Conservation (phyloP, 1,140 invertebrate species). For the Drosophila biarmipes region DNA sequence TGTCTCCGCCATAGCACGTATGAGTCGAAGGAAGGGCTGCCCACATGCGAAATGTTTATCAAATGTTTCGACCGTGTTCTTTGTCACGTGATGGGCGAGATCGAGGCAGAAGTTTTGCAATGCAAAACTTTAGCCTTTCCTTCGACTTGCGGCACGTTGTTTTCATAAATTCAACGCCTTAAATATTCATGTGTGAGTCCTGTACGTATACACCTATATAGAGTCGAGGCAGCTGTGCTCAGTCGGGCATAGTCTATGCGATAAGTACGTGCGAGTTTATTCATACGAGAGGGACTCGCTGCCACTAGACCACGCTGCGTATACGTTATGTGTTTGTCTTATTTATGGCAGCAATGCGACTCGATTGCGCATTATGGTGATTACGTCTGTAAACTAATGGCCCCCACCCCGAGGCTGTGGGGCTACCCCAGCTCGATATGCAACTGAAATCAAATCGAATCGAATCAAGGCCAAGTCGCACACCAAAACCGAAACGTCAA, state of each 20-base stretch:
- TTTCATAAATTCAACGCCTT: conserved; percentile 79
- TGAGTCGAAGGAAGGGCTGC: conserved; percentile 37
- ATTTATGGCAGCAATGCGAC: conserved; percentile 74
- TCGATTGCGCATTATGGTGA: conserved; percentile 75
- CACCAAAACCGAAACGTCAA: conserved; percentile 33
- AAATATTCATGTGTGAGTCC: conserved; percentile 68
- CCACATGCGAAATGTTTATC: conserved; percentile 78
- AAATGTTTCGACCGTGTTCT: conserved; percentile 76
- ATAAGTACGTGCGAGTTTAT: conserved; percentile 81
- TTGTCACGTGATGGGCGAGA: conserved; percentile 66
- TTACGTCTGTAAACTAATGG: conserved; percentile 77
- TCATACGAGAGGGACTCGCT: conserved; percentile 66
- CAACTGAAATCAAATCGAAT: conserved; percentile 42
- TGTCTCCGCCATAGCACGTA: conserved; percentile 66
- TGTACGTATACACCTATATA: conserved; percentile 10
- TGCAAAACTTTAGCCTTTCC: conserved; percentile 64
- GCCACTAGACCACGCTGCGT: conserved; percentile 59
- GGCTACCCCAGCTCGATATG: not conserved
- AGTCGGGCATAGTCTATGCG: conserved; percentile 80
- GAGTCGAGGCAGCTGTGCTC: conserved; percentile 69
- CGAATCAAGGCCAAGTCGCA: conserved; percentile 63
- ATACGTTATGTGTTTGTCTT: conserved; percentile 79
- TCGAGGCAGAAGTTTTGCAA: conserved; percentile 60
- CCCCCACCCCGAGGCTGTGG: conserved; percentile 36
- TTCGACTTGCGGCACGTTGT: conserved; percentile 70